Conservation (phyloP, 1,140 invertebrate species). For the Drosophila ohnishii region DNA sequence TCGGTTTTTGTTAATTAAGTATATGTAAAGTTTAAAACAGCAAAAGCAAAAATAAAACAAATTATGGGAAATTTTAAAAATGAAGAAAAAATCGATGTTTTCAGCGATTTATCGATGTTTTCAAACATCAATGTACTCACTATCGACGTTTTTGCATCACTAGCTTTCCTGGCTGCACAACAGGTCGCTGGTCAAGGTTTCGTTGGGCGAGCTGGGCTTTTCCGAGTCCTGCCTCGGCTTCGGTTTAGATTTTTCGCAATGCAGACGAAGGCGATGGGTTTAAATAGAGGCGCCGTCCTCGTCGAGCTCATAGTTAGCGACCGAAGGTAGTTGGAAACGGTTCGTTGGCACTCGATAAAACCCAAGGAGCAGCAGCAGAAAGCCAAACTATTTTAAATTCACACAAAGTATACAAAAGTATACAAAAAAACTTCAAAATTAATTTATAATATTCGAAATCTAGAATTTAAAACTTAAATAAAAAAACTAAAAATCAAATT, state of each 20-base stretch:
- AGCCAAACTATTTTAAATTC: background rate
- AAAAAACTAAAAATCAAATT: too few relatives aligned
- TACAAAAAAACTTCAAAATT: background rate
- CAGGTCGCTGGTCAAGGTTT: slow-evolving; percentile 23
- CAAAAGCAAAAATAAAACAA: too few relatives aligned
- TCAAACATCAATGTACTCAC: too few relatives aligned
- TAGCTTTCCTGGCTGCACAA: slow-evolving; percentile 14
- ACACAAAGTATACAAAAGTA: background rate
- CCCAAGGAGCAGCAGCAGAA: slow-evolving; percentile 8
- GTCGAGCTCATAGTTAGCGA: slow-evolving; percentile 42
- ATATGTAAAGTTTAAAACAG: too few relatives aligned
- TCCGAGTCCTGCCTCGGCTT: background rate
- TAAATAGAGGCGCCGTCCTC: slow-evolving; percentile 19
- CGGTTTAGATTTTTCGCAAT: background rate
- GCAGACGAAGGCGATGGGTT: slow-evolving; percentile 16
- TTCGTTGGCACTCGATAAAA: slow-evolving; percentile 49
- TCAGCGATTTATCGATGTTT: too few relatives aligned
- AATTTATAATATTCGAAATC: too few relatives aligned
- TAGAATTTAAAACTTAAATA: too few relatives aligned
- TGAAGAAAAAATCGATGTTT: too few relatives aligned
- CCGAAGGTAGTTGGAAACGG: slow-evolving; percentile 49
- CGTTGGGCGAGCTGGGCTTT: slow-evolving; percentile 6
- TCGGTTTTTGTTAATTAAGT: too few relatives aligned
- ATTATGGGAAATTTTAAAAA: too few relatives aligned
- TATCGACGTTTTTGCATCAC: too few relatives aligned